These are phyloP conservation scores for Sminthopsis crassicaudata DNA, from an alignment of 2,113 vertebrate genomes.

Conservation along the genomic window DNA sequence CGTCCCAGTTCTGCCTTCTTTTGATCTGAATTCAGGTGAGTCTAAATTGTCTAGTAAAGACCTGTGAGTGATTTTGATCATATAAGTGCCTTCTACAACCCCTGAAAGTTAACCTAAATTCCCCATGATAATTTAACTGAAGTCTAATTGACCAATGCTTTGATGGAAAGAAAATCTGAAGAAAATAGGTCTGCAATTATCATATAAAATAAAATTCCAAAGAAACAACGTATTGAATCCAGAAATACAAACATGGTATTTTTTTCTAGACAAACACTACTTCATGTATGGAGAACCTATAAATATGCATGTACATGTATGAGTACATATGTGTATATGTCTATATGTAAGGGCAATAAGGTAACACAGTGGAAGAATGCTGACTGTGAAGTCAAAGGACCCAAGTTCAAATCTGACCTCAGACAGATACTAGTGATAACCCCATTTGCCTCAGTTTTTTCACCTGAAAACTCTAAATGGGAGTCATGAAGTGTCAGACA, in stretches of 20 bases:
- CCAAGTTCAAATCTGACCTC: neutral
- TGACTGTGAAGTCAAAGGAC: neutral
- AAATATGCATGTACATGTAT: neutral
- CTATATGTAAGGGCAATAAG: neutral
- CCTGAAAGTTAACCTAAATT: slow-evolving; percentile 47
- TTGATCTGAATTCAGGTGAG: slow-evolving; percentile 4
- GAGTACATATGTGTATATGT: neutral
- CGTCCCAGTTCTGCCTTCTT: neutral
- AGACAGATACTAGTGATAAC: neutral
- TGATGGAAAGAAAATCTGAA: neutral
- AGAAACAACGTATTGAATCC: slow-evolving; percentile 49
- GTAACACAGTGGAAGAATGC: neutral
- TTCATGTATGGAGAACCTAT: neutral
- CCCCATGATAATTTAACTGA: neutral
- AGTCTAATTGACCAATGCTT: slow-evolving; percentile 35
- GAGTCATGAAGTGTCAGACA: neutral
- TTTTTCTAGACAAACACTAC: slow-evolving; percentile 48
- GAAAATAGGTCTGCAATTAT: slow-evolving; percentile 50
- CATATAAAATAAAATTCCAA: slow-evolving; percentile 45
- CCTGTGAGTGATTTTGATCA: neutral
- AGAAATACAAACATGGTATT: slow-evolving; percentile 62
- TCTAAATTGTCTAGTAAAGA: neutral
- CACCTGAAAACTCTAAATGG: neutral
- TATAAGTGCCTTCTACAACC: neutral
- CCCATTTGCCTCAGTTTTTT: neutral